Base-by-base conservation (phyloP, 2,888 invertebrate species). In the Branchinecta sandiegonensis region DNA sequence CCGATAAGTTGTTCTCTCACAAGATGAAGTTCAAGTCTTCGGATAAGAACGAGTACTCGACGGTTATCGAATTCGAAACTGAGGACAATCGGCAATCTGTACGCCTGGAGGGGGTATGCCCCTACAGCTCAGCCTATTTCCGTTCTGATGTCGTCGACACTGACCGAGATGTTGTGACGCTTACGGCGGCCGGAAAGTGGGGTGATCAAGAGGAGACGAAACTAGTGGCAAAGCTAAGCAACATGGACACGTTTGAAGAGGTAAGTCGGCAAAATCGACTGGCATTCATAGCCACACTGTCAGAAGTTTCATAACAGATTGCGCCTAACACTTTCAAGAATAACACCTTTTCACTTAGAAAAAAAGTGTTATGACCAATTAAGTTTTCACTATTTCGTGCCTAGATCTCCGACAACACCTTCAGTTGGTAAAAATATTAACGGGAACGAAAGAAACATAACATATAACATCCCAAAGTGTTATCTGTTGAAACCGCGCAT, bases 1-100 rank as follows among this genome's bases (percentile, higher is more conserved):
- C 63, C 9, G 63, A 56, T 9, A 56, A 56, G n/a, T 56, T 56
- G 23, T 56, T 56, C 63, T 23, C n/a, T 17, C 63, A 56, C 23
- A 56, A 23, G 23, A 56, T 56, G 63, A 23, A 23, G 11, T 17
- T 56, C n/a, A n/a, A 23, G 8, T n/a, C 23, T 23, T n/a, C 63
- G 9, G 10, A 56, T n/a, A 2, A 56, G n/a, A n/a, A 56, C 23
- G 63, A 56, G 11, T 56, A 56, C 23, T 56, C 63, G n/a, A 56
- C 63, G 8, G n/a, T 56, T 17, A 56, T 56, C 11, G 63, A 56
- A 56, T 23, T 56, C 8, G 63, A 17, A 17, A 23, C n/a, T 9
- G 63, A 56, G 14, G 63, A 56, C 8, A 23, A 17, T 9, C n/a
- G 23, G 2, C n/a, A 56, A 10, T 56, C 63, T 56, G n/a, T 56